phyloP scores from a whole-genome alignment of 2,797 vertebrate genomes.

The Esox lucius region DNA sequence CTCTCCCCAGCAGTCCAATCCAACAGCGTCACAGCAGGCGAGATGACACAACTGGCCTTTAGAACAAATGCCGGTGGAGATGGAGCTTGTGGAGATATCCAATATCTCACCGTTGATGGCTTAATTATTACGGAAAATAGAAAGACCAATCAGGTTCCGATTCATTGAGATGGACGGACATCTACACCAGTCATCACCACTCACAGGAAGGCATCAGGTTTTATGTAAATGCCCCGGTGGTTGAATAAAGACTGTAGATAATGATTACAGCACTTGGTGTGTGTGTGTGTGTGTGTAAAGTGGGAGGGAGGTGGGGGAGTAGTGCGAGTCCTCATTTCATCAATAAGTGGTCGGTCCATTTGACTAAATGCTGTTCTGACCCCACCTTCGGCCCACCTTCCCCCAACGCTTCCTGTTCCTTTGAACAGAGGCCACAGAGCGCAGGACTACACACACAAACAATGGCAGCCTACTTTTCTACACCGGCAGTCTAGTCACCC shows the following conservation, averaged over 20 bases:
- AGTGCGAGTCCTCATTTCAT: slow-evolving; percentile 57
- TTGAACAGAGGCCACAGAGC: background rate
- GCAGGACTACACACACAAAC: background rate
- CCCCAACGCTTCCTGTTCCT: slow-evolving; percentile 32
- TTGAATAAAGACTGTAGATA: slow-evolving; percentile 7
- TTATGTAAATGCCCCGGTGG: slow-evolving; percentile 27
- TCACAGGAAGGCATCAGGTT: slow-evolving; percentile 7
- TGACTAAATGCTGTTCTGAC: slow-evolving; percentile 32
- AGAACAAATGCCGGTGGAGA: background rate
- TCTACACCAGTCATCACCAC: background rate
- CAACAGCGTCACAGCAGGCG: background rate
- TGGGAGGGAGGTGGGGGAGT: slow-evolving; percentile 52
- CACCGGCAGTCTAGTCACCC: background rate
- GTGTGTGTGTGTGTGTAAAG: slow-evolving; percentile 19
- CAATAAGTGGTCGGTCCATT: slow-evolving; percentile 63
- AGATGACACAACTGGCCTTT: background rate
- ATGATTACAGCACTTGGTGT: no score
- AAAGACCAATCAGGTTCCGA: background rate
- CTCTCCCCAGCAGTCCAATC: background rate
- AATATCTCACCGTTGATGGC: background rate
- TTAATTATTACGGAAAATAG: background rate
- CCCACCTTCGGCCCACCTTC: slow-evolving; percentile 37
- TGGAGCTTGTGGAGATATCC: background rate
- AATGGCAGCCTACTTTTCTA: background rate
- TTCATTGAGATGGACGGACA: background rate